Conservation (phyloP, 2,888 invertebrate species). For the Ypsolopha sequella region DNA sequence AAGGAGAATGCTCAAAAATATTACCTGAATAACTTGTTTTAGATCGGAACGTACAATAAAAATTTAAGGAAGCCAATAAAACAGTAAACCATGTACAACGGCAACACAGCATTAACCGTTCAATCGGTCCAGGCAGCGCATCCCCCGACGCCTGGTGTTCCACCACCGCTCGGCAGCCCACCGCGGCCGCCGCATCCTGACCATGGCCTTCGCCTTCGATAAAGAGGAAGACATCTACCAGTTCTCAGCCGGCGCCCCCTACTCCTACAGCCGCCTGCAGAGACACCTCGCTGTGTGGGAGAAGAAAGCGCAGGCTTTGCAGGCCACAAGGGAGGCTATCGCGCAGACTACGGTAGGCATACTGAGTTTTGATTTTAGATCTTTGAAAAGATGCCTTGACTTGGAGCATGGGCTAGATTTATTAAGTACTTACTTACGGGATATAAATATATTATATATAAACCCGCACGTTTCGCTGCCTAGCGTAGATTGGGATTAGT, state of each 20-base stretch:
- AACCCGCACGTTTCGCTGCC: too few species aligned
- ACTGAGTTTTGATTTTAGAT: not conserved
- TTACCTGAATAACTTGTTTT: too few species aligned
- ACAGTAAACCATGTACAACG: too few species aligned
- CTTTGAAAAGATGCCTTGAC: too few species aligned
- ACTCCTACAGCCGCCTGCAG: conserved; percentile 93
- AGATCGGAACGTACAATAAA: too few species aligned
- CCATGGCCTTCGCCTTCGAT: conserved; percentile 95
- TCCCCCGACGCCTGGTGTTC: conserved; percentile 87
- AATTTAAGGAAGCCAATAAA: too few species aligned
- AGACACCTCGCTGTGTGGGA: conserved; percentile 80
- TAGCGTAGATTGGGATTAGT: too few species aligned
- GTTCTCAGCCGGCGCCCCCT: conserved; percentile 94
- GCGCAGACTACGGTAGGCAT: conserved; percentile 73
- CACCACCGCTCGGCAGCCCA: conserved; percentile 93
- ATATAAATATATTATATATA: too few species aligned
- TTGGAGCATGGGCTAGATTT: too few species aligned
- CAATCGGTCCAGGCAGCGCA: conserved; percentile 73
- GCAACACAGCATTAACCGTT: too few species aligned
- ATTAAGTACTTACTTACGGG: too few species aligned
- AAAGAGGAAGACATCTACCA: conserved; percentile 95
- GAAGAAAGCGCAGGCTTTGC: conserved; percentile 73
- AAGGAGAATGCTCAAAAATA: too few species aligned
- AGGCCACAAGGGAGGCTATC: conserved; percentile 78
- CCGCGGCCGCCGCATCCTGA: conserved; percentile 91